These are phyloP conservation scores for Ovis aries DNA, from an alignment of 2,113 vertebrate species.

Conservation along the genomic window ARS-UI_Ramb_v3.0 NC_056054.1:56191001-56191500, in stretches of 20 bases:
- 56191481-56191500: not conserved
- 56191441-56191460: not conserved
- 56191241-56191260: not conserved
- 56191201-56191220: not conserved
- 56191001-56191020: not conserved
- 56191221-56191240: not conserved
- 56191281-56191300: not conserved
- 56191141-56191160: not conserved
- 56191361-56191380: not conserved
- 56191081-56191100: not conserved
- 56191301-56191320: not conserved
- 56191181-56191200: not conserved
- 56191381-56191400: not conserved
- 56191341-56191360: not conserved
- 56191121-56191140: not conserved
- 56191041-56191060: not conserved
- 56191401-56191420: not conserved
- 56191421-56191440: not conserved
- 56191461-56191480: not conserved
- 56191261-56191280: not conserved
- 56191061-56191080: not conserved
- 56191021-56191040: not conserved
- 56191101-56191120: not conserved
- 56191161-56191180: not conserved
- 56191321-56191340: not conserved